Evolutionary conservation across 1,140 invertebrate genomes (phyloP).

Genomic region (Drosophila elegans): DNA sequence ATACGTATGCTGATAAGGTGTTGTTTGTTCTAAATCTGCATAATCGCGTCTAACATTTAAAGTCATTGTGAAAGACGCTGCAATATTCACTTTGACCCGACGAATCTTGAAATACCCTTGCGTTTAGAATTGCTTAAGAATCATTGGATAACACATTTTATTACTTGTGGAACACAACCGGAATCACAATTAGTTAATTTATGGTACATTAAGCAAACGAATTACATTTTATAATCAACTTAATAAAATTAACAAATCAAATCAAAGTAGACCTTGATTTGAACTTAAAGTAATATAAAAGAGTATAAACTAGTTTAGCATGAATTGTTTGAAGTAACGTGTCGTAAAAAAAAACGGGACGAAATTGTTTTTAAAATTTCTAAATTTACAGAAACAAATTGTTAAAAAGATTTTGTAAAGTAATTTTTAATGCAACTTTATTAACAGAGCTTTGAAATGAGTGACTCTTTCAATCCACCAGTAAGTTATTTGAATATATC

Average conservation of each 20-base stretch:
- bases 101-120: neutral
- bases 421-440: too few species aligned
- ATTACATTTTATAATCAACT: too few species aligned
- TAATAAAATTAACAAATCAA: too few species aligned
- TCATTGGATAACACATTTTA: too few species aligned
- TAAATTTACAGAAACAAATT: neutral
- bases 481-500: neutral
- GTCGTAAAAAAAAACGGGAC: too few species aligned
- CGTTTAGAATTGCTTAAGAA: too few species aligned
- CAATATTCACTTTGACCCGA: neutral
- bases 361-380: neutral
- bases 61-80: constrained; percentile 13
- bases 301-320: neutral
- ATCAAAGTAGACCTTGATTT: neutral
- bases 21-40: constrained; percentile 11
- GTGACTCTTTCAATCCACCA: neutral
- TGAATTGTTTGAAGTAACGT: neutral
- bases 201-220: too few species aligned
- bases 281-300: neutral
- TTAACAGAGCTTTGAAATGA: too few species aligned
- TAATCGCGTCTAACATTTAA: constrained; percentile 1
- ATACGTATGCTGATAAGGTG: constrained; percentile 18
- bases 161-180: too few species aligned
- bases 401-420: too few species aligned
- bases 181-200: too few species aligned